Evolutionary conservation across 2,888 invertebrate species (phyloP), one percentile per base, ranked within the genome.

Genomic region (Drosophila pegasa): DNA sequence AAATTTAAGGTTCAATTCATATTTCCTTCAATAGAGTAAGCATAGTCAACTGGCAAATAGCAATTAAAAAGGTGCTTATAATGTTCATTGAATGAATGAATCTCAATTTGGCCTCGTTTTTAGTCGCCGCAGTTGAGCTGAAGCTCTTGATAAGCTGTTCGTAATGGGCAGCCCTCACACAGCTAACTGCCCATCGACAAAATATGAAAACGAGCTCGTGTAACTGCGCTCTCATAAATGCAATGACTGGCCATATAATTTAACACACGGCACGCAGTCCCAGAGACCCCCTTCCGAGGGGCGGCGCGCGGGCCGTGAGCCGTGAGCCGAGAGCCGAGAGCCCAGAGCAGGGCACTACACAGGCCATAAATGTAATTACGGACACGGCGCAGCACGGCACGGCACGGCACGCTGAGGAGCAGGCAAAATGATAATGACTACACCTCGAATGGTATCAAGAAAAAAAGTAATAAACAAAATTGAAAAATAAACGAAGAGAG

Each of bases 351-450:
- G 33, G 22, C n/a, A 18, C 64, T 47, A 54, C 54, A 59, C 65
- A 51, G 63, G 71, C 75, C 71, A 71, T 72, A 80, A 83, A 72
- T 81, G 78, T 87, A 85, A 85, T 85, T 84, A 85, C 77, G 71
- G 73, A 58, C 75, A 67, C 61, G 73, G 74, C 80, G 71, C 66
- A 63, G 40, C 29, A n/a, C n/a, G 73, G 56, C 73, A 67, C 62
- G 74, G 57, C 72, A 68, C 66, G 68, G 74, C 82, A 70, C 68
- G 66, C 68, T 51, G 68, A 55, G 45, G 59, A 74, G 43, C 59
- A 33, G 48, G 55, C 65, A 65, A 71, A 71, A 71, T 69, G 67
- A 81, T 84, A 79, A 84, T 84, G 81, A 86, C 84, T 79, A 74
- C 84, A 79, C 75, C 84, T 78, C 67, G 75, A 80, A 80, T 75